Evolutionary conservation across 2,888 invertebrate species (phyloP), one percentile per base, ranked within the genome.

Genomic region (Exephanes ischioxanthus): DNA sequence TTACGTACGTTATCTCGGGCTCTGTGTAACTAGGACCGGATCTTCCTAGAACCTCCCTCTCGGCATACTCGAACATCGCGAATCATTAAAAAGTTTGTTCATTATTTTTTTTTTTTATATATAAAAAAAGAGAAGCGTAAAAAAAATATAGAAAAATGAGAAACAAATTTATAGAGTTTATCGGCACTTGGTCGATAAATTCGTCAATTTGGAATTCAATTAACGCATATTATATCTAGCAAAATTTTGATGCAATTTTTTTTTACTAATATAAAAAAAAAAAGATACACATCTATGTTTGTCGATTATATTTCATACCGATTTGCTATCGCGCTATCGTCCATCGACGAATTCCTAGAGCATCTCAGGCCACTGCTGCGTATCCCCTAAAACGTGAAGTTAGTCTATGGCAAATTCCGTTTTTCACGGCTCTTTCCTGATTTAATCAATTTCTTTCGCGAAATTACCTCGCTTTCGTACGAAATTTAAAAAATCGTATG

Each of bases 1-100:
- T 76, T 80, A 51, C 81, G 67, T 51, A 80, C 67, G 76, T 72
- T 48, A 75, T 86, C 66, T 78, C 45, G 61, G 45, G 51, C 22
- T 67, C 11, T 73, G 53, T 75, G 16, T 63, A 41, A 78, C 51
- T 37, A 30, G 63, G 48, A 73, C 48, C 45, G 53, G n/a, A 11
- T 26, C 14, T 71, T 75, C 30, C 48, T 37, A 67, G 19, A 6
- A 9, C 41, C 9, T 22, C 41, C 67, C 14, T 19, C 67, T 41
- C 26, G 41, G 37, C n/a, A 67, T 67, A 41, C 19, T 22, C 37
- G 55, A 22, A 41, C 37, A 11, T 37, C 37, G 33, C 14, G 14
- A 33, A 63, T 63, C 7, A 76, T 73, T 22, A 14, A 9, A 45
- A 4, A 58, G 26, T 70, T 48, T 45, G 16, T 63, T 6, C 0